phyloP scores from a whole-genome alignment of 2,113 vertebrate genomes.

The Notothenia coriiceps region DNA sequence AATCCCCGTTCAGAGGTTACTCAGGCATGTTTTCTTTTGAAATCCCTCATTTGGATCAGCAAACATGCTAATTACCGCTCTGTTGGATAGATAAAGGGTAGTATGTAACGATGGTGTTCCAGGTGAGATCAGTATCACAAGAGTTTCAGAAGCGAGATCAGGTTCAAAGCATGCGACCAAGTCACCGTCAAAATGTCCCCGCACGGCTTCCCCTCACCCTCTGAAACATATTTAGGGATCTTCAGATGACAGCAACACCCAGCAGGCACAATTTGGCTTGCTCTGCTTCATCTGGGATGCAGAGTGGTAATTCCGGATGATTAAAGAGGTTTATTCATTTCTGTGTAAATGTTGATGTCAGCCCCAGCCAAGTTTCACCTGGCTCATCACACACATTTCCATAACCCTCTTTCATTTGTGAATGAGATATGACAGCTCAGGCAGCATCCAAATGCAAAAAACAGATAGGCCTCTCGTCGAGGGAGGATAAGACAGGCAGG shows the following conservation, averaged over 20 bases:
- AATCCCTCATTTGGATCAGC: slow-evolving; percentile 36
- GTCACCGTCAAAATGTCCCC: slow-evolving; percentile 15
- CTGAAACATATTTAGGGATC: slow-evolving; percentile 50
- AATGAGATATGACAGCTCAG: slow-evolving; percentile 57
- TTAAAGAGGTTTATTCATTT: slow-evolving; percentile 75
- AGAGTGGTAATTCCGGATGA: slow-evolving; percentile 68
- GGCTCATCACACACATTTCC: slow-evolving; percentile 64
- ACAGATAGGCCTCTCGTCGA: slow-evolving; percentile 28
- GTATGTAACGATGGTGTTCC: slow-evolving; percentile 35
- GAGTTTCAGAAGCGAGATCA: slow-evolving; percentile 20
- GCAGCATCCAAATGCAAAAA: slow-evolving; percentile 60
- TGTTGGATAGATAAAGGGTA: slow-evolving; percentile 34
- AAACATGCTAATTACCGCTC: slow-evolving; percentile 43
- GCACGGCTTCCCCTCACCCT: slow-evolving; percentile 24
- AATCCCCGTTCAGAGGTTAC: slow-evolving; percentile 36
- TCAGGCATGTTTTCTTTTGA: slow-evolving; percentile 41
- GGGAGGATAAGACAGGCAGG: slow-evolving; percentile 47
- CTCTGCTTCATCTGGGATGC: slow-evolving; percentile 57
- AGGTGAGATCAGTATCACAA: slow-evolving; percentile 55
- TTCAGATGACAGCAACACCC: slow-evolving; percentile 46
- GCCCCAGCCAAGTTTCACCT: slow-evolving; percentile 66
- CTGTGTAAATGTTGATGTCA: slow-evolving; percentile 72
- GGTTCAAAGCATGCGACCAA: slow-evolving; percentile 29
- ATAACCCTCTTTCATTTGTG: slow-evolving; percentile 63
- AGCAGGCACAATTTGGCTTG: slow-evolving; percentile 52